Evolutionary conservation across 2,797 vertebrate species (phyloP), one percentile per base, ranked within the genome.

Genomic region (Spondyliosoma cantharus): DNA sequence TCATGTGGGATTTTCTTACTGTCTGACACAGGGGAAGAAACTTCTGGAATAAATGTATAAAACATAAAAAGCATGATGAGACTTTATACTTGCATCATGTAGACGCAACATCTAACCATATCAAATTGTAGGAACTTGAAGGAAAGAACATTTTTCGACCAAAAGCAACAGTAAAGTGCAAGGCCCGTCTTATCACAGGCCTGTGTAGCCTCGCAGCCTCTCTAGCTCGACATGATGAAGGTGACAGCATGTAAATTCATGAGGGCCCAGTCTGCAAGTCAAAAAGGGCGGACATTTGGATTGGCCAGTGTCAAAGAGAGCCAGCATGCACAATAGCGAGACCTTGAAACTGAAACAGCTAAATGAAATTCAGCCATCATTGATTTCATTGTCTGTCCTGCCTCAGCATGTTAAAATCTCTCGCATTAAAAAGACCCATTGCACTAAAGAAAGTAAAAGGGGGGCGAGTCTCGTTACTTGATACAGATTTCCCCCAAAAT

Each of bases 311-410:
- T 20, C 45, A 54, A 24, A 22, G 49, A 7, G 6, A 81, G 12
- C 52, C 29, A 48, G 22, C 25, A 3, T 57, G 29, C 27, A 57
- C 19, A 66, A 20, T 0, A 61, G 50, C 4, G 27, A 66, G 27
- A 27, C 53, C 25, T 52, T 71, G 50, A 80, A 58, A 66, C 15
- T 9, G 7, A 64, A 61, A n/a, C 60, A 7, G 53, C 32, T 49
- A 50, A 60, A 66, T 20, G 20, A 19, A 59, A 45, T 45, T 32
- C 43, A 64, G 54, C 16, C 24, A 71, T 45, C n/a, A 61, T 65
- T 24, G 0, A 65, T 22, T 71, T 43, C 3, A 48, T 17, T 70
- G 17, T 71, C 5, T 19, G 17, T 53, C 52, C 27, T 22, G n/a
- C 53, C 48, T 22, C 6, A 14, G n/a, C 7, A 13, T 63, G 24